Evolutionary conservation across 2,797 vertebrate species (phyloP).

Genomic region (Chaenodraco wilsoni): DNA sequence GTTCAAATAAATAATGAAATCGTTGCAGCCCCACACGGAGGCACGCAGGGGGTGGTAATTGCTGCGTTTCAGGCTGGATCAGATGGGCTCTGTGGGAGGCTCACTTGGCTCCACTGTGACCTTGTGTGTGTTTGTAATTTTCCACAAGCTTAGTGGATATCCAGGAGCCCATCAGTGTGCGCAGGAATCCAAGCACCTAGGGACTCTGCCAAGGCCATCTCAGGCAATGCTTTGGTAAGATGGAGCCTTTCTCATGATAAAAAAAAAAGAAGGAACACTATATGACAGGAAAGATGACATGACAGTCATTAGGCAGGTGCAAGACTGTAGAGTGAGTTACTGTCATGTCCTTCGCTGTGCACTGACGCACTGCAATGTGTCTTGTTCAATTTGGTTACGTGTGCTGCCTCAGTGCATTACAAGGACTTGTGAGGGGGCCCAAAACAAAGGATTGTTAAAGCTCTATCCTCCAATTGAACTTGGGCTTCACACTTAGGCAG

Average conservation of each 20-base stretch:
- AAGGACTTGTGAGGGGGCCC: constrained; percentile 51
- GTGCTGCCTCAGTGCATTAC: constrained; percentile 53
- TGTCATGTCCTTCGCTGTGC: constrained; percentile 57
- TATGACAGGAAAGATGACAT: constrained; percentile 51
- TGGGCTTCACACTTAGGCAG: constrained; percentile 45
- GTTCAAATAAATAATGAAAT: constrained; percentile 85
- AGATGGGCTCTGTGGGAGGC: constrained; percentile 82
- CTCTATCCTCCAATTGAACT: constrained; percentile 58
- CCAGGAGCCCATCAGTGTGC: constrained; percentile 63
- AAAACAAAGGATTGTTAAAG: constrained; percentile 41
- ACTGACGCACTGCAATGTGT: constrained; percentile 55
- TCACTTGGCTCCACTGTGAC: constrained; percentile 77
- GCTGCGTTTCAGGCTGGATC: constrained; percentile 79
- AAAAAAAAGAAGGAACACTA: neutral
- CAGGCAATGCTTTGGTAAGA: constrained; percentile 40
- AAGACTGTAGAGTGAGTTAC: constrained; percentile 45
- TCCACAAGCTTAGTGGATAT: constrained; percentile 80
- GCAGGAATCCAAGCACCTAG: constrained; percentile 55
- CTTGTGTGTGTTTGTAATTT: constrained; percentile 83
- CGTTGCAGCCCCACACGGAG: constrained; percentile 66
- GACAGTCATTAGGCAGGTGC: constrained; percentile 56
- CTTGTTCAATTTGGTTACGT: constrained; percentile 70
- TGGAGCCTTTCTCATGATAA: constrained; percentile 32
- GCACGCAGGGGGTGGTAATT: constrained; percentile 79
- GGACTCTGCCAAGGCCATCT: constrained; percentile 54